phyloP scores from a whole-genome alignment of 1,140 invertebrate species.

The Drosophila neocordata region DNA sequence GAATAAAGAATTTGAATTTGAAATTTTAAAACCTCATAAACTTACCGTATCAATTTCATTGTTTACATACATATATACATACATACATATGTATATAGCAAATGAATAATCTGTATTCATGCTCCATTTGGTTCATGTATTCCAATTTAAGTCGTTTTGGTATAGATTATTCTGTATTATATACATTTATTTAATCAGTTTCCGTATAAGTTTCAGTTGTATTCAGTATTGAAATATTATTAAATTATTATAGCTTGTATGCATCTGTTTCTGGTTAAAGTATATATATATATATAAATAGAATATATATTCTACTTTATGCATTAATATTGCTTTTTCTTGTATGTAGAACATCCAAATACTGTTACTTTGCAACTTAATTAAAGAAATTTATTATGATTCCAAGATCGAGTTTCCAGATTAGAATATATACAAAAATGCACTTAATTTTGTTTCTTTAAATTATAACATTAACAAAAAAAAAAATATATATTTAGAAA shows the following conservation, averaged over 20 bases:
- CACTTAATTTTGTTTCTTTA: slow-evolving; percentile 26
- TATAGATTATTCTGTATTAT: slow-evolving; percentile 50
- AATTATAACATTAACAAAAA: slow-evolving; percentile 16
- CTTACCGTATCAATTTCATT: too few relatives aligned
- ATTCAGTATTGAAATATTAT: slow-evolving; percentile 9
- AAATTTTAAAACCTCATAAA: too few relatives aligned
- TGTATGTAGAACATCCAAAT: slow-evolving; percentile 49
- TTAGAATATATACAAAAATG: slow-evolving; percentile 56
- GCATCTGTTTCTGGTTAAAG: neutral
- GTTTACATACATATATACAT: too few relatives aligned
- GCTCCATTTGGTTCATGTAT: too few relatives aligned
- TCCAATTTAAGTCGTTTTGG: neutral
- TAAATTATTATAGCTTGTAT: slow-evolving; percentile 1
- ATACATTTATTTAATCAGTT: slow-evolving; percentile 67
- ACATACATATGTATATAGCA: too few relatives aligned
- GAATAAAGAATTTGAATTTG: too few relatives aligned
- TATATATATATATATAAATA: slow-evolving; percentile 32
- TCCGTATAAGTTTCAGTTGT: slow-evolving; percentile 48
- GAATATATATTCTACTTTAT: slow-evolving; percentile 39
- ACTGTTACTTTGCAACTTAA: slow-evolving; percentile 57
- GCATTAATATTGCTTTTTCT: slow-evolving; percentile 66
- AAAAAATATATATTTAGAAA: neutral
- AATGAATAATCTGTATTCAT: neutral
- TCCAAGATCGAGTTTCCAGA: slow-evolving; percentile 7
- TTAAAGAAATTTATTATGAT: slow-evolving; percentile 20